A percentile compares a stretch with the other conserved stretches of the same genome.
Evolutionary conservation across 2,888 invertebrate species (phyloP).

Genomic region (Limnephilus rhombicus): DNA sequence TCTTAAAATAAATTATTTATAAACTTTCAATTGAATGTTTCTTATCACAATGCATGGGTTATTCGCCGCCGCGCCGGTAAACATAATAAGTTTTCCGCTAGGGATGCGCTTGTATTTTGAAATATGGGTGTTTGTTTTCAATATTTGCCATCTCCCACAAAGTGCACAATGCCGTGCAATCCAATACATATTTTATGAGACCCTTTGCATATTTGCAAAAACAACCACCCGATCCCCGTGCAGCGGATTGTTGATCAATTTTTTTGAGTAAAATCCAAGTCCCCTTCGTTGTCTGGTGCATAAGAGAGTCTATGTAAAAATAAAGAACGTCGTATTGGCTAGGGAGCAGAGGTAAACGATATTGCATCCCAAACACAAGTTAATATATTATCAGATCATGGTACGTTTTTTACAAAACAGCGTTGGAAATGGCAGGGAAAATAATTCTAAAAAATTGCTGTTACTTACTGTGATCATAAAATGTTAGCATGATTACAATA

Average conservation of each 20-base stretch:
- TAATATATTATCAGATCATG: constrained; percentile 9
- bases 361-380: constrained; percentile 14
- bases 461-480: not conserved
- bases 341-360: not conserved
- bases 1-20: too few relatives aligned
- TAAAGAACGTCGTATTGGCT: not conserved
- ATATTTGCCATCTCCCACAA: not conserved
- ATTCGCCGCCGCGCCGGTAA: not conserved
- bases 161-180: constrained; percentile 45
- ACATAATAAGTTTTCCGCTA: not conserved
- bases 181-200: constrained; percentile 48
- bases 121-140: not conserved
- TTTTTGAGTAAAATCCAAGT: constrained; percentile 46
- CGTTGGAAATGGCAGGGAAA: not conserved
- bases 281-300: not conserved
- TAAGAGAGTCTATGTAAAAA: not conserved
- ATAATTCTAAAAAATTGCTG: not conserved
- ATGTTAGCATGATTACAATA: not conserved
- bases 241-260: constrained; percentile 49
- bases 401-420: not conserved
- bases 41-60: not conserved
- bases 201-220: constrained; percentile 46
- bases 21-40: not conserved
- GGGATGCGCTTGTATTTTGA: not conserved
- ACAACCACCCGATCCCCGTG: constrained; percentile 36